Conservation (phyloP, 2,888 invertebrate genomes). For the Leptinotarsa juncta region DNA sequence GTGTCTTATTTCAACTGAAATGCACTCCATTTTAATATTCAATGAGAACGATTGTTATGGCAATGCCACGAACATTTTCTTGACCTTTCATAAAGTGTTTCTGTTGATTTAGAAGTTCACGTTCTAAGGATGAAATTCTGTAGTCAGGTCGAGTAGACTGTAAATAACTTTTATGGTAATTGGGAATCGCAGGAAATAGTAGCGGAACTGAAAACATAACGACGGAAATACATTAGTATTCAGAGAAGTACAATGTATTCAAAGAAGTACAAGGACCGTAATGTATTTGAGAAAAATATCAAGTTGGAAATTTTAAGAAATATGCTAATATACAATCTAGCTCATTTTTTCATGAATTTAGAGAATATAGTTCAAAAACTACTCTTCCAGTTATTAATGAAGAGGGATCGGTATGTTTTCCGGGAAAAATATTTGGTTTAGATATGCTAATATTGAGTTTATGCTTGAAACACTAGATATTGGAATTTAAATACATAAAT, state of each 20-base stretch:
- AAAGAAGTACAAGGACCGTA: neutral
- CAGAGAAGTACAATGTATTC: neutral
- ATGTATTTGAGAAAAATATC: too few species aligned
- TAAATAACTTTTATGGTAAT: slow-evolving; percentile 1
- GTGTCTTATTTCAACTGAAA: too few species aligned
- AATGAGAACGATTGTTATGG: neutral
- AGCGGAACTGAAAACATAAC: neutral
- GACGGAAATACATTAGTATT: neutral
- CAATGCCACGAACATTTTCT: neutral
- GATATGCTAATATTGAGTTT: too few species aligned
- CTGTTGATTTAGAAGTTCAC: neutral
- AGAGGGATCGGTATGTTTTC: too few species aligned
- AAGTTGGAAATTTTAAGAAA: too few species aligned
- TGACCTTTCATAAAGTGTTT: neutral
- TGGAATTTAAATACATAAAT: too few species aligned
- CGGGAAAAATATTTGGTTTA: too few species aligned
- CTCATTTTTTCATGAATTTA: too few species aligned
- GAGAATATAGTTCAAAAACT: neutral
- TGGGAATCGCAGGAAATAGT: neutral
- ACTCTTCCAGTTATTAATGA: neutral
- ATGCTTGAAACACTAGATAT: too few species aligned
- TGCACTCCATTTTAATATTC: neutral
- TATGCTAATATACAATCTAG: too few species aligned
- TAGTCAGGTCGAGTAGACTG: slow-evolving; percentile 1
- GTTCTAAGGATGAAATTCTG: neutral